phyloP scores from a whole-genome alignment of 2,797 vertebrate genomes.

The Cirrhinus molitorella region DNA sequence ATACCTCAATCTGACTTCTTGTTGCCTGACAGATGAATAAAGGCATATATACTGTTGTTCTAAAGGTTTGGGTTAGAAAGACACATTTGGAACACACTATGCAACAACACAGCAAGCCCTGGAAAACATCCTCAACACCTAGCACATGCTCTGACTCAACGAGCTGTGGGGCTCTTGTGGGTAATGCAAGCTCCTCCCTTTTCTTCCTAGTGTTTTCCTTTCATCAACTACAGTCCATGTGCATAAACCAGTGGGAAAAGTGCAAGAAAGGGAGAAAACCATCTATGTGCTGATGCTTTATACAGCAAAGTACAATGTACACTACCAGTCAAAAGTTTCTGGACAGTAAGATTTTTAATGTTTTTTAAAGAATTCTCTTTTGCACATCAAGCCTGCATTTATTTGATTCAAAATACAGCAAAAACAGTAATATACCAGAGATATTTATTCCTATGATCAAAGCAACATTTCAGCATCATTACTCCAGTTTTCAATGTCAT shows the following conservation, averaged over 20 bases:
- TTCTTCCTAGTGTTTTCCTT: background rate
- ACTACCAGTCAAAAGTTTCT: no score
- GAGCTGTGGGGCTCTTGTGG: background rate
- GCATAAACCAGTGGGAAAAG: background rate
- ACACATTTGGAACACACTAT: background rate
- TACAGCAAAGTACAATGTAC: background rate
- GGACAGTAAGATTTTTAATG: no score
- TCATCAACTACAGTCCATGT: background rate
- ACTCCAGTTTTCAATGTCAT: no score
- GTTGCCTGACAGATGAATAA: background rate
- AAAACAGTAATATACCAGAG: no score
- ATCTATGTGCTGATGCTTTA: background rate
- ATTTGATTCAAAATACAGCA: no score
- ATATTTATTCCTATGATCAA: no score
- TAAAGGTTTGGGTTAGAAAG: background rate
- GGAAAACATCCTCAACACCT: conserved; percentile 20
- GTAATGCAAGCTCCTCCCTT: background rate
- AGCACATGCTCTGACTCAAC: conserved; percentile 5
- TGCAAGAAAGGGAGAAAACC: background rate
- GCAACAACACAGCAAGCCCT: background rate
- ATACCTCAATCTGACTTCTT: background rate
- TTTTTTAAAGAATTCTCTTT: no score
- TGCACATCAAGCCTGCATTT: no score
- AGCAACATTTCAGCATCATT: no score
- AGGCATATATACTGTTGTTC: background rate